Evolutionary conservation across 2,888 invertebrate genomes (phyloP).

Genomic region (Blomia tropicalis): DNA sequence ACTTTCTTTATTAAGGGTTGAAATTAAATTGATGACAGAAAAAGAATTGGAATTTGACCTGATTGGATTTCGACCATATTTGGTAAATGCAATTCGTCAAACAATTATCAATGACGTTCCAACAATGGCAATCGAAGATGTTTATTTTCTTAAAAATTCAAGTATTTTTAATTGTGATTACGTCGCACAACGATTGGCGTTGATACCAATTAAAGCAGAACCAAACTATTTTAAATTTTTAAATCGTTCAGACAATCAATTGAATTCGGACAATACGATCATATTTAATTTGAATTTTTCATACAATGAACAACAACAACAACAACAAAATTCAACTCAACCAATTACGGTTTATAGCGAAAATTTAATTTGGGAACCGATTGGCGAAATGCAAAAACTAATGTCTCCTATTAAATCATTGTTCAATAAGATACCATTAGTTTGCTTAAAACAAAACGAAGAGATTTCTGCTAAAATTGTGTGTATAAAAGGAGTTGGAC

Average conservation of each 20-base stretch:
- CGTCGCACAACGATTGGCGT: constrained; percentile 1
- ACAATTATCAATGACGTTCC: constrained; percentile 11
- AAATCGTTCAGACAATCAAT: neutral
- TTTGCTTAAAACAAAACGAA: constrained; percentile 8
- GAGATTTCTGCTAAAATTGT: neutral
- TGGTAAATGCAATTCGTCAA: constrained; percentile 2
- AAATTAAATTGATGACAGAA: neutral
- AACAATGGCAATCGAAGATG: constrained; percentile 15
- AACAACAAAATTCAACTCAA: neutral
- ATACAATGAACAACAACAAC: neutral
- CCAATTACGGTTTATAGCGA: neutral
- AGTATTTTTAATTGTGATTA: constrained; percentile 11
- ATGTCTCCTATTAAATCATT: neutral
- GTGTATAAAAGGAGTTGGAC: constrained; percentile 1
- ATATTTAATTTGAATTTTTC: neutral
- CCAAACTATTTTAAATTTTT: constrained; percentile 12
- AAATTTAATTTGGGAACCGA: constrained; percentile 1
- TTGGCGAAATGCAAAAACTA: neutral
- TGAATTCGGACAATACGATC: constrained; percentile 5
- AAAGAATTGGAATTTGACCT: constrained; percentile 7
- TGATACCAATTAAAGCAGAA: neutral
- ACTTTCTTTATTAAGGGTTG: neutral
- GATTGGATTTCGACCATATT: constrained; percentile 3
- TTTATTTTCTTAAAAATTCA: constrained; percentile 11
- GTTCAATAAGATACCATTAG: neutral